A percentile compares a stretch with the other conserved stretches of the same genome.
Conservation (phyloP, 2,797 vertebrate genomes). For the Oryzias sinensis region DNA sequence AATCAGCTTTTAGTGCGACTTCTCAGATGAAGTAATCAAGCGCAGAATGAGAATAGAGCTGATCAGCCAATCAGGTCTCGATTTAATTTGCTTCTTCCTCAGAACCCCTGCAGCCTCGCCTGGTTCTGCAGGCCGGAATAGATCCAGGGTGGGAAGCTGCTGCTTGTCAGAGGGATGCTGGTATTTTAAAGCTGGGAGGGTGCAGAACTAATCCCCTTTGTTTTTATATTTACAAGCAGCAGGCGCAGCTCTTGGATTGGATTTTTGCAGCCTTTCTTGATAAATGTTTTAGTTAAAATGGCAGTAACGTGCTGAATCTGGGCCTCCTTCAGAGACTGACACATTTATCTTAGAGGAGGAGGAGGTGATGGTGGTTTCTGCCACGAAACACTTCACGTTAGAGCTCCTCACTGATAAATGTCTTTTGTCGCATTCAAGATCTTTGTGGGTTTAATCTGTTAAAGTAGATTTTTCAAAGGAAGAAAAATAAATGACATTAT, state of each 20-base stretch:
- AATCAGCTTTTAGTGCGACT: conserved; percentile 58
- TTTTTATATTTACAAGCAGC: too few relatives aligned
- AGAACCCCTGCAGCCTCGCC: conserved; percentile 21
- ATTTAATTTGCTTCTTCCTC: conserved; percentile 47
- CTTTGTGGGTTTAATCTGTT: background rate
- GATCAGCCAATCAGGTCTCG: conserved; percentile 49
- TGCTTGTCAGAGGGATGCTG: background rate
- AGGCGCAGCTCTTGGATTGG: too few relatives aligned
- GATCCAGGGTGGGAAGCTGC: conserved; percentile 13
- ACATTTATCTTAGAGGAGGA: too few relatives aligned
- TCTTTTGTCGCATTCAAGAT: background rate
- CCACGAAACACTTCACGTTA: too few relatives aligned
- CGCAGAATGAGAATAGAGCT: conserved; percentile 38
- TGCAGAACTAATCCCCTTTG: too few relatives aligned
- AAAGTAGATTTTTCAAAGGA: too few relatives aligned
- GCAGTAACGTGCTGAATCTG: too few relatives aligned
- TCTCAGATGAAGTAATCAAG: conserved; percentile 48
- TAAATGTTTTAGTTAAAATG: too few relatives aligned
- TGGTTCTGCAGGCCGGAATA: conserved; percentile 3
- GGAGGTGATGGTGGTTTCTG: too few relatives aligned
- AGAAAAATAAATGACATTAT: too few relatives aligned
- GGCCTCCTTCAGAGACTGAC: too few relatives aligned
- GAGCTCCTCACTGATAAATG: background rate
- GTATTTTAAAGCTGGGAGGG: background rate
- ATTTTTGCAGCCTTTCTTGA: too few relatives aligned